A percentile compares a stretch with the other conserved stretches of the same genome.
These are phyloP conservation scores for Hydrozoanthus gracilis DNA, from an alignment of 92 coral and sea anemone species.

Conservation along the genomic window DNA sequence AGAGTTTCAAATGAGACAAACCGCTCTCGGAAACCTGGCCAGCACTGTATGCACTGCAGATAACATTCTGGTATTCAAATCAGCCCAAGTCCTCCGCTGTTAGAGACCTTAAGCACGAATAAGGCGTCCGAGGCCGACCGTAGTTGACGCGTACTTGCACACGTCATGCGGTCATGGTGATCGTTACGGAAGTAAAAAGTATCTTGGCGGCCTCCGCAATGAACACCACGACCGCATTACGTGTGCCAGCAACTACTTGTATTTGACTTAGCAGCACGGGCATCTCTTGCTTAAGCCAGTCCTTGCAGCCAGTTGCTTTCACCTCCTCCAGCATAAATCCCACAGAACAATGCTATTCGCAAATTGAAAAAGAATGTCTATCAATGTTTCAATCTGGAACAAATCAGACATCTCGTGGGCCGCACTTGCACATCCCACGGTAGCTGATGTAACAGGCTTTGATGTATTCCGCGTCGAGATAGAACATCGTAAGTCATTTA, in stretches of 20 bases:
- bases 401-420: not conserved
- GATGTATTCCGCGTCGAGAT: no score
- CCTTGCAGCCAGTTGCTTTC: slow-evolving; percentile 57
- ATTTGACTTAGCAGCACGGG: not conserved
- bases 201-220: no score
- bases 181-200: no score
- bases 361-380: slow-evolving; percentile 59
- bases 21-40: slow-evolving; percentile 38
- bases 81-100: not conserved
- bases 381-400: not conserved
- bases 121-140: not conserved
- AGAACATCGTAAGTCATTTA: no score
- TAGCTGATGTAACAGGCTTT: no score
- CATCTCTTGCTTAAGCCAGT: no score
- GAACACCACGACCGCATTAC: not conserved
- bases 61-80: slow-evolving; percentile 59
- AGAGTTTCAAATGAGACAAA: slow-evolving; percentile 50
- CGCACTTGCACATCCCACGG: no score
- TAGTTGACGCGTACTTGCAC: no score
- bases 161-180: no score
- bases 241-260: not conserved
- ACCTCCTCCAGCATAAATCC: slow-evolving; percentile 50
- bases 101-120: not conserved
- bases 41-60: slow-evolving; percentile 66
- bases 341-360: slow-evolving; percentile 60